Evolutionary conservation across 2,113 vertebrate genomes (phyloP).

Genomic region (Sphyrna mokarran): DNA sequence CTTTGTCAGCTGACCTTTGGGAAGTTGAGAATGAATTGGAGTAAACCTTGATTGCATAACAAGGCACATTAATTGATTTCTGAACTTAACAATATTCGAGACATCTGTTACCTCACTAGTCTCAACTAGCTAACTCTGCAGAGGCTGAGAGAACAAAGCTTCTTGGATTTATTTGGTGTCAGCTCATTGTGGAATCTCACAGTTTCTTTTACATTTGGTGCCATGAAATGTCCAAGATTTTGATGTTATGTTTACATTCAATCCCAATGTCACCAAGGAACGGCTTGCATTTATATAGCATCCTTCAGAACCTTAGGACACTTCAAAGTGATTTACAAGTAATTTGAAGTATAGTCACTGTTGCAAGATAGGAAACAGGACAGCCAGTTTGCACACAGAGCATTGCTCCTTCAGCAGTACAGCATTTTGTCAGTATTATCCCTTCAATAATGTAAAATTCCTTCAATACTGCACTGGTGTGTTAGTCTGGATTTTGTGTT

Average conservation of each 20-base stretch:
- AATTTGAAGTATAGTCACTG: neutral
- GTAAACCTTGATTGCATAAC: neutral
- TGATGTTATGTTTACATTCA: neutral
- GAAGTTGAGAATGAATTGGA: neutral
- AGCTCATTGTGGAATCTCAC: neutral
- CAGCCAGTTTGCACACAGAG: neutral
- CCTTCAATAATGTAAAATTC: neutral
- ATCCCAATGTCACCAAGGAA: neutral
- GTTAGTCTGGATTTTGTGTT: neutral
- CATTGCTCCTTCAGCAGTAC: neutral
- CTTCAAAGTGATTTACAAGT: too few relatives aligned
- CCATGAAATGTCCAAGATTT: neutral
- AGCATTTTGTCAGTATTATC: neutral
- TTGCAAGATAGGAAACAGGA: neutral
- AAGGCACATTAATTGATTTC: neutral
- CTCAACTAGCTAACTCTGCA: neutral
- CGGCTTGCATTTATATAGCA: neutral
- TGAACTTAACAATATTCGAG: neutral
- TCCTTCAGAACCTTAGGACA: neutral
- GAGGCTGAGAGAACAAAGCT: neutral
- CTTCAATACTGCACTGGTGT: neutral
- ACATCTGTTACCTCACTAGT: neutral
- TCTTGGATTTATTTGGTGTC: neutral
- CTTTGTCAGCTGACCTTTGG: neutral
- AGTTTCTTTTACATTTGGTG: neutral